Base-by-base conservation (phyloP, 2,113 vertebrate genomes). In the Varanus salvator region DNA sequence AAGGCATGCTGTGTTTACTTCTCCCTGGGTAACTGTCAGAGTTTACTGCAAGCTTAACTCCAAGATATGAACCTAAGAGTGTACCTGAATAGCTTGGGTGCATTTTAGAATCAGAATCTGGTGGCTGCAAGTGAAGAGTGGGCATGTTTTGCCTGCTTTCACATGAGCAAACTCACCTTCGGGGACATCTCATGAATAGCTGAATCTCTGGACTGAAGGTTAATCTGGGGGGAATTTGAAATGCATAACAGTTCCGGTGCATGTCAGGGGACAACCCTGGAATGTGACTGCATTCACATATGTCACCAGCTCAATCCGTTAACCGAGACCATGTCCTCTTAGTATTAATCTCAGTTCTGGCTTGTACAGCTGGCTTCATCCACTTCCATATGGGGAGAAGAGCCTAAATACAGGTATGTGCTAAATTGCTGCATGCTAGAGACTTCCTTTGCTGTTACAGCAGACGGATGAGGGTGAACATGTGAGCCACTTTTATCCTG, bases 21-120 rank as follows among this genome's bases (percentile, higher is more conserved):
- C 84, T 60, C 93, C 48, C 17, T n/a, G 48, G 0, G 0, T 34
- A 69, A 72, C 77, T 89, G 83, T 90, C 83, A 90, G 84, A 86
- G 86, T 91, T 93, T 90, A 85, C 17, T 92, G 92, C 66, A 89
- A 77, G 57, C 83, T 66, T 74, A n/a, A n/a, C n/a, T 93, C 38
- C 60, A 57, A 87, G 52, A 85, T 90, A 89, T 0, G 14, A 84
- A 57, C 50, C 0, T 69, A 17, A 2, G 76, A 85, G 50, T 17
- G 31, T 0, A 1, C 77, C 50, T 1, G 0, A 91, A 57, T 50
- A 60, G 19, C 38, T 31, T 85, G 57, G 68, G 81, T 54, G 44
- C 38, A 72, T 85, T 0, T 78, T 69, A 92, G 91, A 87, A 14
- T 64, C 21, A 90, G 50, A 38, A 17, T 87, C 76, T 89, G n/a